Conservation (phyloP, 1,140 invertebrate species). For the Brachystomella parvula region DNA sequence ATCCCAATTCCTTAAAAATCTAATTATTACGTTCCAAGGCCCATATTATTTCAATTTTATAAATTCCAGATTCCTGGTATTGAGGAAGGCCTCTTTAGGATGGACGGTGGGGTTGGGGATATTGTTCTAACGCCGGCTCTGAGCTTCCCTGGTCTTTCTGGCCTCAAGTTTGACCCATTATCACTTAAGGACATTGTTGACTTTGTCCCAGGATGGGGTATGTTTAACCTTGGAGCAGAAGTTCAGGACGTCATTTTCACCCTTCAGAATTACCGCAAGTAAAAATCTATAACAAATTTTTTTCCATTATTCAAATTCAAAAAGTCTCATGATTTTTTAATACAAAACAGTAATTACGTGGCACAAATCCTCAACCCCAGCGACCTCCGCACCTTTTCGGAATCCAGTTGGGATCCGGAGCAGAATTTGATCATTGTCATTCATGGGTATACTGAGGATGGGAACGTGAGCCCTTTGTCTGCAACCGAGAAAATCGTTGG, state of each 20-base stretch:
- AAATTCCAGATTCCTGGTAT: too few species aligned
- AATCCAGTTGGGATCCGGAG: neutral
- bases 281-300: neutral
- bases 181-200: neutral
- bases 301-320: neutral
- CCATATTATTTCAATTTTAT: too few species aligned
- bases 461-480: neutral
- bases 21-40: too few species aligned
- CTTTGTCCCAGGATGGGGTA: neutral
- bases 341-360: neutral
- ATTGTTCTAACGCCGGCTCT: too few species aligned
- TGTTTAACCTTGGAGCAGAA: constrained; percentile 10
- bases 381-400: neutral
- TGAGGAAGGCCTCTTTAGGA: too few species aligned
- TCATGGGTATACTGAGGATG: constrained; percentile 12
- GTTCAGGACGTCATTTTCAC: constrained; percentile 10
- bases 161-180: constrained; percentile 5
- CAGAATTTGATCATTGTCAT: constrained; percentile 10
- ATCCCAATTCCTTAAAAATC: too few species aligned
- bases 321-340: neutral
- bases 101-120: too few species aligned
- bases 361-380: neutral
- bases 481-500: constrained; percentile 8
- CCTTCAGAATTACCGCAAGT: neutral
- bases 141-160: neutral